Conservation (phyloP, 2,888 invertebrate genomes). For the Agelastica alni region DNA sequence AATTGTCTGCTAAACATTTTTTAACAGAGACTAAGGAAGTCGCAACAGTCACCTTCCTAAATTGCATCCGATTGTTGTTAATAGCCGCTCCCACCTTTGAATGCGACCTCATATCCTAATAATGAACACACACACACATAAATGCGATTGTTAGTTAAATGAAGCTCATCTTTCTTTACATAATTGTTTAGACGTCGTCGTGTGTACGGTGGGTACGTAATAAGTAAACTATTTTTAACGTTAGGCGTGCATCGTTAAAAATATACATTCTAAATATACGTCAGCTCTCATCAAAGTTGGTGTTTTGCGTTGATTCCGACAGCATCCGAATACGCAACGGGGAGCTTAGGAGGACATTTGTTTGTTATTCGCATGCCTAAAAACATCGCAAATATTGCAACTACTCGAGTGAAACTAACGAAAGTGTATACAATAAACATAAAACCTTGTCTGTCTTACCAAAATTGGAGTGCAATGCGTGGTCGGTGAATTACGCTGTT, state of each 20-base stretch:
- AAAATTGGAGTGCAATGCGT: constrained; percentile 50
- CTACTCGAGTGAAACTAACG: constrained; percentile 20
- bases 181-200: constrained; percentile 31
- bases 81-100: constrained; percentile 28
- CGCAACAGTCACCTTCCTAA: neutral
- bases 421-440: constrained; percentile 20
- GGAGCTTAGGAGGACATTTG: constrained; percentile 6
- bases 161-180: constrained; percentile 35
- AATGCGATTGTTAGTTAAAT: constrained; percentile 32
- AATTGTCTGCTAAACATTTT: no score
- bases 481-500: constrained; percentile 45
- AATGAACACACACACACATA: constrained; percentile 12
- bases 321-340: constrained; percentile 19
- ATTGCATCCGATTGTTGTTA: constrained; percentile 2
- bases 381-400: neutral
- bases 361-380: constrained; percentile 2
- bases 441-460: constrained; percentile 45
- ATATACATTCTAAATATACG: constrained; percentile 50
- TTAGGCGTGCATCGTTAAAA: constrained; percentile 46
- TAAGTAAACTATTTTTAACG: constrained; percentile 47
- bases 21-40: neutral
- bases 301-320: constrained; percentile 29
- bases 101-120: constrained; percentile 31
- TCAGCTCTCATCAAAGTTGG: constrained; percentile 21
- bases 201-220: constrained; percentile 34